Percentiles rank a stretch among this genome's conserved stretches.
Evolutionary conservation across 2,797 vertebrate species (phyloP).

Genomic region (Poeciliopsis paucimaculata): DNA sequence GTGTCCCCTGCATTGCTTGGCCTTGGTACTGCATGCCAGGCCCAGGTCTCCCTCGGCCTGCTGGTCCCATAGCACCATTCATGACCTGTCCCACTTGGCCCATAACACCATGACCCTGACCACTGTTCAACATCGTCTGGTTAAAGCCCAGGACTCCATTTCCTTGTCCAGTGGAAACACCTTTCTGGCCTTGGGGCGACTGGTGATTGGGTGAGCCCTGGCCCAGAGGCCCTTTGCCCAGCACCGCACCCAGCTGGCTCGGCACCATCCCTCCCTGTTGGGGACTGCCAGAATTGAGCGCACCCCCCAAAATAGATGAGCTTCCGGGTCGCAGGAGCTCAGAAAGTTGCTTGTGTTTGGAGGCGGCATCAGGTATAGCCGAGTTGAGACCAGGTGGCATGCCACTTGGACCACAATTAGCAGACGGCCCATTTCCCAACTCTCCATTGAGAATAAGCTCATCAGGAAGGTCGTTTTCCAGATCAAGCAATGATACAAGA

Average conservation of each 20-base stretch:
- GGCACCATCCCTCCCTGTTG: slow-evolving; percentile 86
- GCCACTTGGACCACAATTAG: slow-evolving; percentile 74
- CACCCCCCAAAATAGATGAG: slow-evolving; percentile 82
- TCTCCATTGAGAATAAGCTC: slow-evolving; percentile 96
- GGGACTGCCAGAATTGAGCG: slow-evolving; percentile 85
- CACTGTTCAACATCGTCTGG: slow-evolving; percentile 93
- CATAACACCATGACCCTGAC: slow-evolving; percentile 89
- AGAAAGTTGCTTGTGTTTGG: slow-evolving; percentile 98
- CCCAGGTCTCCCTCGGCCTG: slow-evolving; percentile 86
- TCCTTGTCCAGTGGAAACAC: slow-evolving; percentile 80
- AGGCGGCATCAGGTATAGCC: slow-evolving; percentile 91
- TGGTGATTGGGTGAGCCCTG: slow-evolving; percentile 85
- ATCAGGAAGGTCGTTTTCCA: slow-evolving; percentile 98
- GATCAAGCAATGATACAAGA: slow-evolving; percentile 93
- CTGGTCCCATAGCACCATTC: slow-evolving; percentile 92
- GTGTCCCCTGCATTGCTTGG: slow-evolving; percentile 84
- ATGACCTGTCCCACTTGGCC: slow-evolving; percentile 91
- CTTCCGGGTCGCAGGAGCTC: slow-evolving; percentile 94
- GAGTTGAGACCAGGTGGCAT: slow-evolving; percentile 85
- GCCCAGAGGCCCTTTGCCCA: slow-evolving; percentile 90
- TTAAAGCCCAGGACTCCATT: slow-evolving; percentile 88
- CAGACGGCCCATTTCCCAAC: slow-evolving; percentile 84
- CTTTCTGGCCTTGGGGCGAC: slow-evolving; percentile 91
- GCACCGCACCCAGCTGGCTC: slow-evolving; percentile 75
- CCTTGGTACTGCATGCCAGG: slow-evolving; percentile 89